These are phyloP conservation scores for Ceratitis capitata DNA, from an alignment of 1,140 invertebrate genomes.

Conservation along the genomic window DNA sequence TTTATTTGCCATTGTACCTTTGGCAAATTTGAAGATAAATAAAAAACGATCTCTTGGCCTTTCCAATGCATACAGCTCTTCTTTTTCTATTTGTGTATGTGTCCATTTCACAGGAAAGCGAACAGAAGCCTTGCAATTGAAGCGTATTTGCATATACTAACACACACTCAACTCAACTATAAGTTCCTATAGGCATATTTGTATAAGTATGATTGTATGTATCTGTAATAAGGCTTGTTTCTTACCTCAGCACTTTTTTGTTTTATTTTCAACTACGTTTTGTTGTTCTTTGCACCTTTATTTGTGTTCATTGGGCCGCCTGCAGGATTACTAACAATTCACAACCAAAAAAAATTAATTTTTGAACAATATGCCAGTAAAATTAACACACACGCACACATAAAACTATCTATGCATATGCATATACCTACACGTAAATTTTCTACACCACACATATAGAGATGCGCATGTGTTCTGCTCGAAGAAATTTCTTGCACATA, in stretches of 20 bases:
- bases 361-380: not conserved
- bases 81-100: not conserved
- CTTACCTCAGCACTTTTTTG: not conserved
- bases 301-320: not conserved
- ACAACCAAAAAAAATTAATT: not conserved
- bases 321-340: not conserved
- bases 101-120: not conserved
- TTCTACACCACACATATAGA: too few relatives aligned
- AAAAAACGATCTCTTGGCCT: not conserved
- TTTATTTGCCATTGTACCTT: not conserved
- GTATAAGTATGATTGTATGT: not conserved
- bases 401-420: not conserved
- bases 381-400: not conserved
- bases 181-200: not conserved
- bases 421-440: not conserved
- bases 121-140: not conserved
- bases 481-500: conserved; percentile 8
- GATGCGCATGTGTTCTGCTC: not conserved
- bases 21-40: not conserved
- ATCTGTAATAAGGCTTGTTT: not conserved
- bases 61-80: not conserved
- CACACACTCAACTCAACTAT: not conserved
- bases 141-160: not conserved
- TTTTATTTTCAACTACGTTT: too few relatives aligned
- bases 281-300: not conserved